Conservation (phyloP, 2,888 invertebrate genomes). For the Rhodophaea formosa region DNA sequence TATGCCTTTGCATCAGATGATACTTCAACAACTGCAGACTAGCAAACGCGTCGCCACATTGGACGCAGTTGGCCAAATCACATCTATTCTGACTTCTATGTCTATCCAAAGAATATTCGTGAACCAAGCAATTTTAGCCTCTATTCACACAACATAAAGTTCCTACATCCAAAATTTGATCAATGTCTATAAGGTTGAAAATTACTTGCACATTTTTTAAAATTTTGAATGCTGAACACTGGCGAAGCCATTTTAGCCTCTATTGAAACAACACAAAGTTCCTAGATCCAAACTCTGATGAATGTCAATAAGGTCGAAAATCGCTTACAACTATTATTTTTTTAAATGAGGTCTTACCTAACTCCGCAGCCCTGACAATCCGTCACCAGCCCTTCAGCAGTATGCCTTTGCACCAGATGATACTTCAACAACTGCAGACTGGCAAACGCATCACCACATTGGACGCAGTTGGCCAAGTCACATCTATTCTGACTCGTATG, state of each 20-base stretch:
- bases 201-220: no score
- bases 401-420: conserved; percentile 4
- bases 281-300: no score
- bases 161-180: no score
- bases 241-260: no score
- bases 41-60: conserved; percentile 1
- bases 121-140: no score
- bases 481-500: neutral
- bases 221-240: no score
- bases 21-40: conserved; percentile 4
- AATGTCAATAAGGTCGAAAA: no score
- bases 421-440: conserved; percentile 4
- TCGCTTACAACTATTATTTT: no score
- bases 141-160: no score
- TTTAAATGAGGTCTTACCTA: neutral
- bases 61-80: neutral
- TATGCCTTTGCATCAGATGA: conserved; percentile 4
- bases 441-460: conserved; percentile 1
- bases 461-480: neutral
- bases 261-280: no score
- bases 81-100: neutral
- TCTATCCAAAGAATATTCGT: no score
- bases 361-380: conserved; percentile 4
- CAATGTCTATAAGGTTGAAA: no score
- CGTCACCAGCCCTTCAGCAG: neutral